phyloP scores from a whole-genome alignment of 2,113 vertebrate species.

The Phaethon lepturus region DNA sequence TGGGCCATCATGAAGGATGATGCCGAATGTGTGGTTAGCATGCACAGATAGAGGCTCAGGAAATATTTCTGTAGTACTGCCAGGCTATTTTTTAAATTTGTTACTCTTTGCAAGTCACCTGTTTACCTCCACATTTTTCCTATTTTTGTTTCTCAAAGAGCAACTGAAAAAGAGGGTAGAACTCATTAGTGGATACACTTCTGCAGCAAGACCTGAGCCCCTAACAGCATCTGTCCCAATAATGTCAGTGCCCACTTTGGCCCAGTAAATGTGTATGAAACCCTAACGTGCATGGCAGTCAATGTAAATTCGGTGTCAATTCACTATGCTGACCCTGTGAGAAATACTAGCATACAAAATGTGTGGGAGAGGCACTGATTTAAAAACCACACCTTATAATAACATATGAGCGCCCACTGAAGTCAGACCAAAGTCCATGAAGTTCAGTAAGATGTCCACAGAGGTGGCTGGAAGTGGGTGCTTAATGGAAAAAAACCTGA shows the following conservation, averaged over 20 bases:
- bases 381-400: not conserved
- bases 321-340: not conserved
- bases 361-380: not conserved
- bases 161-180: not conserved
- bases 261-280: not conserved
- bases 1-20: not conserved
- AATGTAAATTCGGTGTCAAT: not conserved
- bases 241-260: not conserved
- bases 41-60: accelerated
- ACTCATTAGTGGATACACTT: not conserved
- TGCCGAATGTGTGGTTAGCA: accelerated
- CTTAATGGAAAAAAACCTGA: not conserved
- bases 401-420: not conserved
- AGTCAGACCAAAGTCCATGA: not conserved
- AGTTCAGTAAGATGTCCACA: not conserved
- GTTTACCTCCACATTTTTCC: not conserved
- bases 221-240: not conserved
- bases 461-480: too few relatives aligned
- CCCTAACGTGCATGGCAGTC: accelerated
- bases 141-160: not conserved
- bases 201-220: not conserved
- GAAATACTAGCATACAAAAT: not conserved
- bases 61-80: not conserved
- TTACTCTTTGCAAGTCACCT: not conserved
- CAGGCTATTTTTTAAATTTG: not conserved